phyloP scores from a whole-genome alignment of 2,113 vertebrate genomes.

The Addax nasomaculatus region DNA sequence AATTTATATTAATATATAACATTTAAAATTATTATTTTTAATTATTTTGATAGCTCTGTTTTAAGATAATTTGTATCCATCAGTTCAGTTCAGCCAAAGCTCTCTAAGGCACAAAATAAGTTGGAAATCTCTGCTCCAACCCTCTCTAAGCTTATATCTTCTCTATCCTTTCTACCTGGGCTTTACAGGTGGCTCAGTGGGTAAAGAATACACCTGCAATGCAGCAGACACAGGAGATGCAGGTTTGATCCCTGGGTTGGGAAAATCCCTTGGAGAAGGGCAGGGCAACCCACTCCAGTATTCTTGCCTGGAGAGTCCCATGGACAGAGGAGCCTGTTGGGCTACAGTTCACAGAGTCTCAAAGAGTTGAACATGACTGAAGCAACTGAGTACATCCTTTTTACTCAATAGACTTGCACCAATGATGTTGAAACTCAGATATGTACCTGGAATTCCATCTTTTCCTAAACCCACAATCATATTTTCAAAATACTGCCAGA shows the following conservation, averaged over 20 bases:
- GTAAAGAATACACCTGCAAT: not conserved
- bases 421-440: not conserved
- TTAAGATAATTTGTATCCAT: not conserved
- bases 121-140: not conserved
- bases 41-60: not conserved
- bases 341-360: not conserved
- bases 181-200: not conserved
- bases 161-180: not conserved
- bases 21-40: not conserved
- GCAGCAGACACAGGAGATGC: not conserved
- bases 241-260: not conserved
- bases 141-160: not conserved
- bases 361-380: not conserved
- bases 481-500: not conserved
- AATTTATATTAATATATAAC: not conserved
- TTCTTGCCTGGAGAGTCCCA: not conserved
- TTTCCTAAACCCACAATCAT: not conserved
- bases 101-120: not conserved
- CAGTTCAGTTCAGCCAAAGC: not conserved
- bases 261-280: not conserved
- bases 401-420: not conserved
- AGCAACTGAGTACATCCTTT: not conserved
- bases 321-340: not conserved
- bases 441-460: not conserved
- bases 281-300: not conserved